These are phyloP conservation scores for Cetonia aurata DNA, from an alignment of 2,888 invertebrate species.

Conservation along the genomic window DNA sequence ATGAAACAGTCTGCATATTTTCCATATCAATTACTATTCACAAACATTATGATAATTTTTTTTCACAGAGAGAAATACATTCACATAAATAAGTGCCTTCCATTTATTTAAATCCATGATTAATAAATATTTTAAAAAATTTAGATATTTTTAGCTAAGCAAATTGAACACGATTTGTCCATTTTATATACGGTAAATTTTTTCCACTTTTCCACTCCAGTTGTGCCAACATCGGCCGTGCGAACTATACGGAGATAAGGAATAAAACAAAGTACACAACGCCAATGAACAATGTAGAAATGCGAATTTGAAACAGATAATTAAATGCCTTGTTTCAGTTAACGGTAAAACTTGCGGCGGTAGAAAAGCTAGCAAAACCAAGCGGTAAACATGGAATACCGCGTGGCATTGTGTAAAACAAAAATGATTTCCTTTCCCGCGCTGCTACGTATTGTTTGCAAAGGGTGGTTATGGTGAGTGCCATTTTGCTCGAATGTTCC, in stretches of 20 bases:
- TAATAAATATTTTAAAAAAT: no score
- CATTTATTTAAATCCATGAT: no score
- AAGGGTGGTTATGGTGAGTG: no score
- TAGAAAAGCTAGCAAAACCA: background rate
- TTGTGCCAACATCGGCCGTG: no score
- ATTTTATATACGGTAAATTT: slow-evolving; percentile 7
- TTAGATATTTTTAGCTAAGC: no score
- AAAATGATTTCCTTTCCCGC: slow-evolving; percentile 32
- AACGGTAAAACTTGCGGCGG: slow-evolving; percentile 16
- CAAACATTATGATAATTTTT: no score
- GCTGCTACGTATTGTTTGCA: slow-evolving; percentile 16
- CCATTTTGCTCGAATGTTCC: slow-evolving; percentile 6
- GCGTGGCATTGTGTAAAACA: background rate
- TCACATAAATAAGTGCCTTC: no score
- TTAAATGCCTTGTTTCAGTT: slow-evolving; percentile 19
- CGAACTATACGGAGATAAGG: no score
- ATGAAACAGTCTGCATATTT: no score
- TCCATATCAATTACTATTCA: no score
- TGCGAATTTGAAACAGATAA: slow-evolving; percentile 35
- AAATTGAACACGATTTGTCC: no score
- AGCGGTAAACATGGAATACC: background rate
- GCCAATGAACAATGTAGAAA: slow-evolving; percentile 19
- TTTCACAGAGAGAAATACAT: no score
- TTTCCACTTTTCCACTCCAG: background rate
- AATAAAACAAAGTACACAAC: slow-evolving; percentile 10